phyloP scores from a whole-genome alignment of 2,888 invertebrate genomes.

The Epirrhoe alternata region DNA sequence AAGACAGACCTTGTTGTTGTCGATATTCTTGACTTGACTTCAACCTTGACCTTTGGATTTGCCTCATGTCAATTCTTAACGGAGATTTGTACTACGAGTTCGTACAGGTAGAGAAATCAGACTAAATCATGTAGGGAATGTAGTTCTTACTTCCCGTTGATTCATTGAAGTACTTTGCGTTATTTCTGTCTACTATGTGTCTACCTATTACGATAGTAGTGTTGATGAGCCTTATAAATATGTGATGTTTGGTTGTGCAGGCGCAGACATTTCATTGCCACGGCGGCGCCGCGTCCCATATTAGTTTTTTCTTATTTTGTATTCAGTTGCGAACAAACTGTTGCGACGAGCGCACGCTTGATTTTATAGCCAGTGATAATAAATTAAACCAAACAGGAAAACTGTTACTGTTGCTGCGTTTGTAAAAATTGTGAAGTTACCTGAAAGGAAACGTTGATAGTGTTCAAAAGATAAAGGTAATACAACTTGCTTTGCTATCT shows the following conservation, averaged over 20 bases:
- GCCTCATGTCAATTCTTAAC: not conserved
- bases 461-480: slow-evolving; percentile 25
- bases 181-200: not conserved
- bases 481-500: not conserved
- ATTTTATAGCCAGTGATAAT: slow-evolving; percentile 29
- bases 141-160: not conserved
- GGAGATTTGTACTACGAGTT: not conserved
- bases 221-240: slow-evolving; percentile 49
- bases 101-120: not conserved
- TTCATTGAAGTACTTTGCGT: not conserved
- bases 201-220: slow-evolving; percentile 15
- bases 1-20: not conserved
- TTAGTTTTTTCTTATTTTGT: slow-evolving; percentile 32
- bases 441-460: slow-evolving; percentile 8
- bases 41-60: not conserved
- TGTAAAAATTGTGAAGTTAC: slow-evolving; percentile 21
- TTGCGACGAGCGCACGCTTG: slow-evolving; percentile 47
- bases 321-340: slow-evolving; percentile 52
- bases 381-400: slow-evolving; percentile 43
- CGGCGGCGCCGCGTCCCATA: slow-evolving; percentile 51
- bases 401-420: slow-evolving; percentile 3
- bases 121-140: not conserved
- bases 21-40: not conserved
- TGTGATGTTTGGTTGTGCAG: slow-evolving; percentile 44
- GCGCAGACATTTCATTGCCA: slow-evolving; percentile 60